Base-by-base conservation (phyloP, 2,888 invertebrate species). In the Thumatha senex region DNA sequence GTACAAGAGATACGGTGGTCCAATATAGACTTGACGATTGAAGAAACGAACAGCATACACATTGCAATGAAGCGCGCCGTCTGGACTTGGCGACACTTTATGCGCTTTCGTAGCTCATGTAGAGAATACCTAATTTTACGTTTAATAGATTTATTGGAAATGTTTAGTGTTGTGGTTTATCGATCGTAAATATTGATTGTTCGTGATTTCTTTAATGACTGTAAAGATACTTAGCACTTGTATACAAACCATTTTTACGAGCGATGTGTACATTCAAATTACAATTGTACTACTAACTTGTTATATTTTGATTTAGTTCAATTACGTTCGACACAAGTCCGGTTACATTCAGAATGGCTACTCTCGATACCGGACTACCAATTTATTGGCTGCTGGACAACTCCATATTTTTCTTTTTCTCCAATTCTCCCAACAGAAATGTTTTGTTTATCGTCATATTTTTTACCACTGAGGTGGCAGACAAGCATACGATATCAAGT, bases 11-110 rank as follows among this genome's bases (percentile, higher is more conserved):
- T 55, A 51, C 41, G 78, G 82, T 79, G 81, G 80, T 82, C 82
- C 72, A 72, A 76, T 77, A 81, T 77, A 76, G 70, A 71, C 74
- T 66, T 38, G 62, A 56, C 70, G 61, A 75, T 74, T 54, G 72
- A 66, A 51, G 56, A 56, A 55, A 43, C 63, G 56, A 58, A 62
- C 67, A 64, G 75, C 74, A 77, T 77, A 75, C 70, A 61, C 70
- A 78, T 67, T 56, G 66, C 54, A 59, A 64, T 59, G 69, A 60
- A 59, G 44, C 34, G 63, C 71, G 70, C 72, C 72, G 75, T 78
- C 65, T 74, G 75, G 70, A 61, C 69, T 67, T 63, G 70, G 67
- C 69, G 68, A 70, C 72, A 61, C 58, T 72, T 74, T 72, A 73
- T 74, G 67, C 54, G 49, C 61, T 58, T 51, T 63, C 55, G 63